Percentiles rank a stretch among this genome's conserved stretches.
Evolutionary conservation across 64 coral and sea anemone genomes (phyloP).

Genomic region (Dendronephthya gigantea): DNA sequence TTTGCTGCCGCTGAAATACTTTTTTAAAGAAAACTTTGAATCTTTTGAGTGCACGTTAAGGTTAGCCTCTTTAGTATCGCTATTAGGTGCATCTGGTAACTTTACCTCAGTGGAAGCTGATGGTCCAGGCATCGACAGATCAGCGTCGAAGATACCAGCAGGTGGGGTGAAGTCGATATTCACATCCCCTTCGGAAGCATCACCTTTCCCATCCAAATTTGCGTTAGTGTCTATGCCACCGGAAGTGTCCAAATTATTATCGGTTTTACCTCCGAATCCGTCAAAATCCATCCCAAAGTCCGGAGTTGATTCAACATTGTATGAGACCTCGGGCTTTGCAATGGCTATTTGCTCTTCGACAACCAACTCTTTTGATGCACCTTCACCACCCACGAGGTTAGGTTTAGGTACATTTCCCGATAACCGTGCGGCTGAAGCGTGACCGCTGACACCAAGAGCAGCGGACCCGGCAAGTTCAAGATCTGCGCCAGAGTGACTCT

Average conservation of each 20-base stretch:
- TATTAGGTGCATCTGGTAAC: not conserved
- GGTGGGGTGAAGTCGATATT: not conserved
- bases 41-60: constrained; percentile 7
- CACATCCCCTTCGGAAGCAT: not conserved
- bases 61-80: not conserved
- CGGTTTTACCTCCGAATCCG: not conserved
- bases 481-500: not conserved
- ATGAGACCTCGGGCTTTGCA: not conserved
- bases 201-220: not conserved
- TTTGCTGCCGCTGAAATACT: constrained; percentile 18
- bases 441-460: not conserved
- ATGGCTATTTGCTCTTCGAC: not conserved
- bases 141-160: not conserved
- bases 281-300: not conserved
- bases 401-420: not conserved
- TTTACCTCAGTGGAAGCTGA: not conserved
- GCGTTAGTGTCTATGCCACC: not conserved
- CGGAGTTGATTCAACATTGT: constrained; percentile 7
- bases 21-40: constrained; percentile 24
- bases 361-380: not conserved
- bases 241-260: not conserved
- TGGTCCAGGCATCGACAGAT: not conserved
- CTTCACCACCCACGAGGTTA: not conserved
- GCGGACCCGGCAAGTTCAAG: not conserved
- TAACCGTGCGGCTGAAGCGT: not conserved